These are phyloP conservation scores for Sminthurinus aureus DNA, from an alignment of 2,888 invertebrate species.

Conservation along the genomic window DNA sequence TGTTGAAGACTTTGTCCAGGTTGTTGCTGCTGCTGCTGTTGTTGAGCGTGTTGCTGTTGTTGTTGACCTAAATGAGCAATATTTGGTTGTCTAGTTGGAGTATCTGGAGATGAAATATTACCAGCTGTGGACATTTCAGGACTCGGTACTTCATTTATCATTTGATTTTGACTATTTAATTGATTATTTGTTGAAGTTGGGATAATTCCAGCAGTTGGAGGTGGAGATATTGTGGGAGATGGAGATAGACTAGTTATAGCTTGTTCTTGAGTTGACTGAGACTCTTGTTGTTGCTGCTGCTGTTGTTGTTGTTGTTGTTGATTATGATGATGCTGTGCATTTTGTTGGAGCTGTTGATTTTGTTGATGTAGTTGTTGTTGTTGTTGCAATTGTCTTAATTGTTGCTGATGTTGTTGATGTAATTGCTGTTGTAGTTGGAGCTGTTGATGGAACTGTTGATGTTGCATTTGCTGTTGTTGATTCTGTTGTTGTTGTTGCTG, in stretches of 20 bases:
- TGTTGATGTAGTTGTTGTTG: background rate
- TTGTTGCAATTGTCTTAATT: background rate
- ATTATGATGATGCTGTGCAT: background rate
- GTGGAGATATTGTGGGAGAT: conserved; percentile 52
- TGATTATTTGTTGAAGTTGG: too few species aligned
- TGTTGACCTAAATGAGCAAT: background rate
- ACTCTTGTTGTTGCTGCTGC: background rate
- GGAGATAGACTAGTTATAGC: conserved; percentile 37
- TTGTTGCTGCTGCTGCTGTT: background rate
- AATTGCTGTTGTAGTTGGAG: conserved; percentile 9
- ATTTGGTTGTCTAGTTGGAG: conserved; percentile 46
- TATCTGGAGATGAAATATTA: conserved; percentile 52
- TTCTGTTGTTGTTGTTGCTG: conserved; percentile 21
- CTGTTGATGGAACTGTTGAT: background rate
- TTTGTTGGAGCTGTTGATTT: background rate
- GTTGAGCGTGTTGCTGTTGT: background rate
- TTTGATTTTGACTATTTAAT: background rate
- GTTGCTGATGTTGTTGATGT: conserved; percentile 9
- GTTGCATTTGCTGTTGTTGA: conserved; percentile 7
- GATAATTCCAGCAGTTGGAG: conserved; percentile 7
- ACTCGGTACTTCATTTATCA: conserved; percentile 38
- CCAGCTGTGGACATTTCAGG: conserved; percentile 41
- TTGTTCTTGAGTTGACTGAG: too few species aligned
- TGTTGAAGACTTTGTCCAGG: background rate
- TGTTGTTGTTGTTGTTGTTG: background rate